Conservation (phyloP, 1,140 invertebrate genomes). For the Cherax destructor region DNA sequence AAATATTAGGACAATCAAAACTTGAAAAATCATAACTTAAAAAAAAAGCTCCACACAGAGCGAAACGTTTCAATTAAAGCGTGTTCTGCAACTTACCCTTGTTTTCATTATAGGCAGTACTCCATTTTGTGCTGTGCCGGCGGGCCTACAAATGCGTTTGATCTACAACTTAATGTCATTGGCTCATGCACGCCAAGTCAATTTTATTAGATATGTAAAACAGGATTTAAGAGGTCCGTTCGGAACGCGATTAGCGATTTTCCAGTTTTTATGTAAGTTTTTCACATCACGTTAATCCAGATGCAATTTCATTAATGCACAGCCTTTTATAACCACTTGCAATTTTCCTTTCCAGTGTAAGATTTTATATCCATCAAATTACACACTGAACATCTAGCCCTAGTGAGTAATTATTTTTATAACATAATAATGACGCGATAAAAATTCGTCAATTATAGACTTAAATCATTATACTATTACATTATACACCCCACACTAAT, state of each 20-base stretch:
- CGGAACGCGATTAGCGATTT: neutral
- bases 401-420: constrained; percentile 48
- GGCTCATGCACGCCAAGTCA: too few species aligned
- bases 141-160: neutral
- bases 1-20: too few species aligned
- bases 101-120: too few species aligned
- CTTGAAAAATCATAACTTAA: too few species aligned
- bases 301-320: constrained; percentile 51
- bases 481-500: constrained; percentile 32
- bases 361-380: constrained; percentile 49
- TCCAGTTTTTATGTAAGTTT: neutral
- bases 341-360: constrained; percentile 44
- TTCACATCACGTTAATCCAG: constrained; percentile 18
- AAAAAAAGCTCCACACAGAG: too few species aligned
- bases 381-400: constrained; percentile 24
- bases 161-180: neutral
- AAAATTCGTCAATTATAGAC: constrained; percentile 53
- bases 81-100: too few species aligned
- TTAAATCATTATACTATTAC: constrained; percentile 46
- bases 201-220: neutral
- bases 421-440: constrained; percentile 50
- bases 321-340: constrained; percentile 35
- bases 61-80: too few species aligned
- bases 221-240: neutral
- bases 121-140: too few species aligned